Percentiles rank a stretch among this genome's conserved stretches.
Evolutionary conservation across 2,888 invertebrate genomes (phyloP).

Genomic region (Lumbricus terrestris): DNA sequence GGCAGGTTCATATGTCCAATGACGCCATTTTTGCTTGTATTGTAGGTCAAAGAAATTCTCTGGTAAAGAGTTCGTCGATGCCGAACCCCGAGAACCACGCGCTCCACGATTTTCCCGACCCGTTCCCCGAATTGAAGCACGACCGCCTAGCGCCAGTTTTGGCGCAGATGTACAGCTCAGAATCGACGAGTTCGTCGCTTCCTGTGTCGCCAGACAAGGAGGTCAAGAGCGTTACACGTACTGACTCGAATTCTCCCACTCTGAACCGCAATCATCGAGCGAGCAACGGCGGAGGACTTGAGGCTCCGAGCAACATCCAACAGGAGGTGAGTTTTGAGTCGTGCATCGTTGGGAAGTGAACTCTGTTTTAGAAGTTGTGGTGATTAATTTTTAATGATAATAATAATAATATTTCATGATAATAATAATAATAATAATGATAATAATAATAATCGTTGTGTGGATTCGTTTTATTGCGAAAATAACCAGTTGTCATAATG

Average conservation of each 20-base stretch:
- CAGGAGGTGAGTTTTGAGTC: neutral
- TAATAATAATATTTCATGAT: no score
- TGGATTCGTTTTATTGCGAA: no score
- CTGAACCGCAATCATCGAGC: neutral
- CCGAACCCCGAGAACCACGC: neutral
- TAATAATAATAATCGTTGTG: no score
- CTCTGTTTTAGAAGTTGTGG: no score
- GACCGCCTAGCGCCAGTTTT: neutral
- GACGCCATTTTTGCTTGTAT: no score
- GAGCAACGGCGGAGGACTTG: neutral
- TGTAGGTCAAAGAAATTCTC: neutral
- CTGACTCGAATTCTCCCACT: neutral
- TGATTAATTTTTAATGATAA: no score
- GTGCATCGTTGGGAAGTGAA: neutral
- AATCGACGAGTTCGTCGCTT: neutral
- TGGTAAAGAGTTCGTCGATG: neutral
- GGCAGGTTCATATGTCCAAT: no score
- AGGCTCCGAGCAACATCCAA: neutral
- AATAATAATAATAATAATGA: no score
- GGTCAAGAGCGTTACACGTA: neutral
- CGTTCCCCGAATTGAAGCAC: neutral
- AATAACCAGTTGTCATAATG: no score
- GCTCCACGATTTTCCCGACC: neutral
- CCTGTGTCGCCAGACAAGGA: neutral
- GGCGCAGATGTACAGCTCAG: neutral